These are phyloP conservation scores for Acleris literana DNA, from an alignment of 2,888 invertebrate species.

Conservation along the genomic window DNA sequence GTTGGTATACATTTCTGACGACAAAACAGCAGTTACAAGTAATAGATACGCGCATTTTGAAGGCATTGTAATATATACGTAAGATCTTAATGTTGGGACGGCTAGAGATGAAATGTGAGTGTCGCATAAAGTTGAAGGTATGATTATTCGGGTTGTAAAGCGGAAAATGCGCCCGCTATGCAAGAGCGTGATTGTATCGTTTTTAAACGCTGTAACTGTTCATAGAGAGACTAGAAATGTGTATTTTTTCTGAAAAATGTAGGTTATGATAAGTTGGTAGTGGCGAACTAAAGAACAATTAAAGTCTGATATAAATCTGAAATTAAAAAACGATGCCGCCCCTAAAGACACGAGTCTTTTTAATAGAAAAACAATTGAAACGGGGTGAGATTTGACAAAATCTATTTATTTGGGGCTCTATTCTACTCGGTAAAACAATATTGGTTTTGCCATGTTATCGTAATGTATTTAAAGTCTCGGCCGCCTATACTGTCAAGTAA, in stretches of 20 bases:
- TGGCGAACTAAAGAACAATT: too few relatives aligned
- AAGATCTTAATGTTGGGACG: conserved; percentile 30
- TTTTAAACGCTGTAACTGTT: conserved; percentile 54
- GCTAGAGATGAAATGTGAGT: conserved; percentile 43
- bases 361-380: too few relatives aligned
- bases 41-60: conserved; percentile 30
- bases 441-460: too few relatives aligned
- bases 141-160: conserved; percentile 71
- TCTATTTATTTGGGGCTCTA: too few relatives aligned
- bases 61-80: conserved; percentile 36
- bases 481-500: too few relatives aligned
- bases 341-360: too few relatives aligned
- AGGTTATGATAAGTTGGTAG: neutral
- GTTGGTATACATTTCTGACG: conserved; percentile 47
- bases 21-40: conserved; percentile 25
- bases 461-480: too few relatives aligned
- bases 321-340: too few relatives aligned
- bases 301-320: too few relatives aligned
- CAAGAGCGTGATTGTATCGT: conserved; percentile 55
- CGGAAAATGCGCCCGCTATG: conserved; percentile 66
- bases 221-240: conserved; percentile 27
- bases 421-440: too few relatives aligned
- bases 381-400: too few relatives aligned
- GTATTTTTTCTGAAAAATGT: neutral
- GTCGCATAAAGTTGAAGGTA: conserved; percentile 46